Conservation (phyloP, 2,113 vertebrate species). For the Megaceryle torquata region DNA sequence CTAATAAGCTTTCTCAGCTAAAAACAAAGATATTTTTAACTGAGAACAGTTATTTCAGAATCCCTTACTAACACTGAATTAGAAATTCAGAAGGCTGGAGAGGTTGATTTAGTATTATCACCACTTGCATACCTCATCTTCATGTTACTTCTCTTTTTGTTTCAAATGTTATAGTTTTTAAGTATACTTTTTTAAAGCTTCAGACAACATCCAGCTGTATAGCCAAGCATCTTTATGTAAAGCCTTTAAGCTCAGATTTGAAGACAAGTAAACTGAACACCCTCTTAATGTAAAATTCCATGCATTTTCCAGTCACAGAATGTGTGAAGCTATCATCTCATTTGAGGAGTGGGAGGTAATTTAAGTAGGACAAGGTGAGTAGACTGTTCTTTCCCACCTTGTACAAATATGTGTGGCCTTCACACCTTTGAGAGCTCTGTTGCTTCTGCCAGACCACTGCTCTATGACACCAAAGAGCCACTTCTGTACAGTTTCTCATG, state of each 20-base stretch:
- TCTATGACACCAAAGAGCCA: accelerated
- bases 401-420: not conserved
- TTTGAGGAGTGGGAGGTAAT: not conserved
- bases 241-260: not conserved
- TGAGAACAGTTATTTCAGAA: not conserved
- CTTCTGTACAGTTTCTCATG: not conserved
- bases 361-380: not conserved
- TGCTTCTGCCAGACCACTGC: not conserved
- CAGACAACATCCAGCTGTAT: not conserved
- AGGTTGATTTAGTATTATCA: not conserved
- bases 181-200: not conserved
- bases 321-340: not conserved
- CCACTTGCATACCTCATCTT: not conserved
- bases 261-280: not conserved
- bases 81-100: not conserved
- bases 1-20: not conserved
- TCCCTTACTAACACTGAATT: not conserved
- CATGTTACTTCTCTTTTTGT: not conserved
- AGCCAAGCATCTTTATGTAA: not conserved
- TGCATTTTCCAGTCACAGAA: not conserved
- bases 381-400: not conserved
- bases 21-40: not conserved
- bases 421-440: accelerated
- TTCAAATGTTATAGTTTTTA: not conserved
- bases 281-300: not conserved